phyloP scores from a whole-genome alignment of 2,888 invertebrate genomes.

The Pristionchus maxplancki region DNA sequence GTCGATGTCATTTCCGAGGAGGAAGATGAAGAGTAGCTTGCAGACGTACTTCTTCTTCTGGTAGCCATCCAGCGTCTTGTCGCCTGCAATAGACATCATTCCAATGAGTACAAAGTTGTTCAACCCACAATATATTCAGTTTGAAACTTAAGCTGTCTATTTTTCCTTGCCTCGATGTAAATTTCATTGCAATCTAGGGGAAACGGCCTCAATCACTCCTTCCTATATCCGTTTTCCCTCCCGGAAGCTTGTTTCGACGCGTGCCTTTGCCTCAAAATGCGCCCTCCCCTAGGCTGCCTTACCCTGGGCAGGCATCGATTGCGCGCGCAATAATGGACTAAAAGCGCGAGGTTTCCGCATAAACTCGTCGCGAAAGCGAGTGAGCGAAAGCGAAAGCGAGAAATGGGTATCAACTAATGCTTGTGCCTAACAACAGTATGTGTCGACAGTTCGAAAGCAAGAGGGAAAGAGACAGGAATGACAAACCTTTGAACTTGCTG shows the following conservation, averaged over 20 bases:
- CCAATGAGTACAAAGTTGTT: too few species aligned
- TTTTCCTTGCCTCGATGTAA: too few species aligned
- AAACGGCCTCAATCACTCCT: too few species aligned
- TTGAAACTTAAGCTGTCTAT: too few species aligned
- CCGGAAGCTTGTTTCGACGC: neutral
- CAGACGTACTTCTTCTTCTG: constrained; percentile 99
- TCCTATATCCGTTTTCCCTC: neutral
- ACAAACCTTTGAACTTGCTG: constrained; percentile 95
- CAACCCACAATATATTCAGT: too few species aligned
- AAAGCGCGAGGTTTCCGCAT: neutral
- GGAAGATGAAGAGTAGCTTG: constrained; percentile 98
- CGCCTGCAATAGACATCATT: constrained; percentile 82
- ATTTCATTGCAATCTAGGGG: too few species aligned
- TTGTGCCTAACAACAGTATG: too few species aligned
- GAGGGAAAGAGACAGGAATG: neutral
- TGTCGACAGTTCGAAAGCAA: neutral
- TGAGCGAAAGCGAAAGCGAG: neutral
- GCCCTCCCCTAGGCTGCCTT: neutral
- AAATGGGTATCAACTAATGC: too few species aligned
- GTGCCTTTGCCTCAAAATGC: neutral
- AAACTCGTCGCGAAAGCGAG: neutral
- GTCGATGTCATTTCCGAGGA: constrained; percentile 99
- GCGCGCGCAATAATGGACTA: constrained; percentile 18
- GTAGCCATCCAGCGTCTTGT: constrained; percentile 99
- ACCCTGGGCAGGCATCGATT: constrained; percentile 19